phyloP scores from a whole-genome alignment of 2,113 vertebrate species.

The Macroglossus sobrinus region DNA sequence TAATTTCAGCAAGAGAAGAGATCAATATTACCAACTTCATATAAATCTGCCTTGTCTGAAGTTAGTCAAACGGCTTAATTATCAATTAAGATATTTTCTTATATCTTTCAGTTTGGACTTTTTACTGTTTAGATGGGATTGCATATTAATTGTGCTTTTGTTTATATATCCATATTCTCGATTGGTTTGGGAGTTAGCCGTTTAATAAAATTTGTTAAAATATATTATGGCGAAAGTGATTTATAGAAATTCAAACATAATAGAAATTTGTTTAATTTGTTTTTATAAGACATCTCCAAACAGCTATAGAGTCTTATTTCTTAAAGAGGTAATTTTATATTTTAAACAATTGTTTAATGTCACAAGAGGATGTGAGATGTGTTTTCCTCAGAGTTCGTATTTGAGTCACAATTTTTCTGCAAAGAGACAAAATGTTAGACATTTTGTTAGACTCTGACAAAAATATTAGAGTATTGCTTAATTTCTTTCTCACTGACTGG shows the following conservation, averaged over 20 bases:
- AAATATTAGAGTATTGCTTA: constrained; percentile 2
- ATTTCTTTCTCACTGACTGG: constrained; percentile 5
- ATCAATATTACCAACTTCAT: background rate
- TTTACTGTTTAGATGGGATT: background rate
- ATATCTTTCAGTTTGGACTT: background rate
- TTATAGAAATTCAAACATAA: constrained; percentile 30
- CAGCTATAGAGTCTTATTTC: background rate
- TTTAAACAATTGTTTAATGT: constrained; percentile 51
- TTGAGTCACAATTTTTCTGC: background rate
- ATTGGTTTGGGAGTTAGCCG: background rate
- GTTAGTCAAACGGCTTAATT: background rate
- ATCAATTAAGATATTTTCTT: background rate
- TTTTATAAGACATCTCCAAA: background rate
- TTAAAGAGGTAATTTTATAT: constrained; percentile 4
- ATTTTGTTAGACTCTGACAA: background rate
- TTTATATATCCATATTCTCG: background rate
- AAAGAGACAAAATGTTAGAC: background rate
- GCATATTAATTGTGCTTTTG: background rate
- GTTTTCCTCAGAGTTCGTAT: constrained; percentile 14
- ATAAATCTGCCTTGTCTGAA: background rate
- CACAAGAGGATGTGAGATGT: background rate
- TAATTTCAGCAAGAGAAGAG: background rate
- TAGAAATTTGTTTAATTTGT: constrained; percentile 38
- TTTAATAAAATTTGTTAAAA: background rate
- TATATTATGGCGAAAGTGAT: background rate